Evolutionary conservation across 1,140 invertebrate genomes (phyloP).

Genomic region (Branchinecta lindahli): DNA sequence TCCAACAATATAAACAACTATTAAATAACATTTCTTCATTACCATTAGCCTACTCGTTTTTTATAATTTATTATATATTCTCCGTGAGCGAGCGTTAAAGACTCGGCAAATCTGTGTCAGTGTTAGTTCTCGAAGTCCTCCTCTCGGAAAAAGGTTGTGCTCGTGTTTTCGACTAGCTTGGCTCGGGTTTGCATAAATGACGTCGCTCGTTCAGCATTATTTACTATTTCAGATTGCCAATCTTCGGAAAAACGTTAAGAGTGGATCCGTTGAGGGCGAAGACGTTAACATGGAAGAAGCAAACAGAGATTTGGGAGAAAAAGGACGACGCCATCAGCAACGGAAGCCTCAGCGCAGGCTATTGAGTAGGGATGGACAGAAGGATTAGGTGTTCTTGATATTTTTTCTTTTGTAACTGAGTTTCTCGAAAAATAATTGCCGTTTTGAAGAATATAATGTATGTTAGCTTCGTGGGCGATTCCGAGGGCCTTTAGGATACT

Average conservation of each 20-base stretch:
- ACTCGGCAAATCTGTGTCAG: neutral
- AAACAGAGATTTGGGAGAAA: neutral
- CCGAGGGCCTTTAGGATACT: too few relatives aligned
- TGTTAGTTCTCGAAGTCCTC: neutral
- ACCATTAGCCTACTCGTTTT: too few relatives aligned
- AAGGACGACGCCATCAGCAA: neutral
- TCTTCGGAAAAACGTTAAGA: neutral
- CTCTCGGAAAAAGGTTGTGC: neutral
- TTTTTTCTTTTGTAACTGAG: neutral
- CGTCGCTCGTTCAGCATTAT: neutral
- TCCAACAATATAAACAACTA: too few relatives aligned
- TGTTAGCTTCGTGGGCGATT: too few relatives aligned
- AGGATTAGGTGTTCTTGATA: neutral
- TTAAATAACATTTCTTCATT: too few relatives aligned
- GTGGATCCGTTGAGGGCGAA: neutral
- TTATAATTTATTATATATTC: too few relatives aligned
- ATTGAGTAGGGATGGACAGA: neutral
- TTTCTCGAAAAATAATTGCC: too few relatives aligned
- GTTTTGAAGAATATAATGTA: too few relatives aligned
- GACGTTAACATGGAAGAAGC: neutral
- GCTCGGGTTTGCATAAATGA: neutral
- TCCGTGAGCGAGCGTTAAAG: too few relatives aligned
- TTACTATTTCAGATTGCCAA: neutral
- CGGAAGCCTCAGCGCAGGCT: neutral
- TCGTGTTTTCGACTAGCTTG: neutral